phyloP scores from a whole-genome alignment of 2,797 vertebrate species.

The Geotrypetes seraphini region DNA sequence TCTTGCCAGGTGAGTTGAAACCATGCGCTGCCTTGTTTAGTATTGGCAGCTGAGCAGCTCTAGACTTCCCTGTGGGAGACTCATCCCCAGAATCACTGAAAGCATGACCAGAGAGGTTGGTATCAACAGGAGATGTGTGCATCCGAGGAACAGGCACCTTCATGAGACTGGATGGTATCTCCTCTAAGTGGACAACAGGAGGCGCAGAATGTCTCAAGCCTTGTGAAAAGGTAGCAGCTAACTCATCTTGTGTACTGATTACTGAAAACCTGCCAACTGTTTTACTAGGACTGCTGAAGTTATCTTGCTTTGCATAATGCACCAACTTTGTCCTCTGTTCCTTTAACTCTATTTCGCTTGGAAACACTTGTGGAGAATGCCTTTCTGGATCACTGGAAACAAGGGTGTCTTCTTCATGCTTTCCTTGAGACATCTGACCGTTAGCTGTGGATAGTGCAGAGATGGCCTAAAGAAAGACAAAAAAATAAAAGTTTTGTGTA shows the following conservation, averaged over 20 bases:
- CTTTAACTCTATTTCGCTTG: constrained; percentile 36
- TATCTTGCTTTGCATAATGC: constrained; percentile 56
- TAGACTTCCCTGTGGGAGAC: constrained; percentile 46
- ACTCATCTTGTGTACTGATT: constrained; percentile 74
- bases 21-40: constrained; percentile 71
- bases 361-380: constrained; percentile 21
- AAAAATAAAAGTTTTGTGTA: no score
- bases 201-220: constrained; percentile 80
- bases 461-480: constrained; percentile 30
- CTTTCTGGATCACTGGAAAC: constrained; percentile 47
- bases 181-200: constrained; percentile 83
- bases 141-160: constrained; percentile 55
- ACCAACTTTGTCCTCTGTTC: constrained; percentile 46
- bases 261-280: constrained; percentile 90
- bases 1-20: constrained; percentile 71
- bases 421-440: constrained; percentile 29
- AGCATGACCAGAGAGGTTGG: constrained; percentile 59
- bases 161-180: constrained; percentile 64
- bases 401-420: constrained; percentile 27
- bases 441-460: constrained; percentile 3
- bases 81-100: constrained; percentile 81
- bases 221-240: constrained; percentile 64
- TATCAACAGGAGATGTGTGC: constrained; percentile 70
- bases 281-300: constrained; percentile 43
- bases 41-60: constrained; percentile 33